Conservation (phyloP, 2,113 vertebrate genomes). For the Perca flavescens region DNA sequence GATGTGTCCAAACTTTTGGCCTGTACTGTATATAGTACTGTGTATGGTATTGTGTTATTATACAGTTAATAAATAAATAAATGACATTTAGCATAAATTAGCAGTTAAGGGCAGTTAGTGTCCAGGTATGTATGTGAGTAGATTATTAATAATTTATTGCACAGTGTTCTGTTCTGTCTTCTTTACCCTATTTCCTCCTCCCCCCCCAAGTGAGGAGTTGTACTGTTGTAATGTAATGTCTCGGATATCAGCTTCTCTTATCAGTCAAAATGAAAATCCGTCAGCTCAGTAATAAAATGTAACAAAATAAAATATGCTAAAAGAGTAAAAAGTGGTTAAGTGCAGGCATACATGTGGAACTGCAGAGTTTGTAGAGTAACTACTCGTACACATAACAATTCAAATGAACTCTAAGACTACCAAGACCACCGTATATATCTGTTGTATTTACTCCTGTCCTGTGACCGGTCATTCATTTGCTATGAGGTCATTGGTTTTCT, state of each 20-base stretch:
- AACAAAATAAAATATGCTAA: too few species aligned
- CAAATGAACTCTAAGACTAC: background rate
- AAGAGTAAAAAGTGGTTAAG: background rate
- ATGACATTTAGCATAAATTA: too few species aligned
- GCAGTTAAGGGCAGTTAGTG: too few species aligned
- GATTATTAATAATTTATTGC: too few species aligned
- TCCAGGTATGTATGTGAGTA: too few species aligned
- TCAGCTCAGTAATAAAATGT: background rate
- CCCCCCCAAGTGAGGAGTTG: too few species aligned
- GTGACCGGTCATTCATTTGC: slow-evolving; percentile 60
- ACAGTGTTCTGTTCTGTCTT: too few species aligned
- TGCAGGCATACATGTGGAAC: background rate
- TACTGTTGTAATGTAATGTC: background rate
- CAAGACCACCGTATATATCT: slow-evolving; percentile 16
- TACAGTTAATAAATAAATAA: too few species aligned
- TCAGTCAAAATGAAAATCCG: background rate
- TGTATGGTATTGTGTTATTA: too few species aligned
- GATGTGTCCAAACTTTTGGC: too few species aligned
- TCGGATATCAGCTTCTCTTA: background rate
- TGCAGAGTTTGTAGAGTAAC: background rate
- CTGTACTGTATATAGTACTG: too few species aligned
- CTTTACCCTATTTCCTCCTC: too few species aligned
- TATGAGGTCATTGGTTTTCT: slow-evolving; percentile 56
- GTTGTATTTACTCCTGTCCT: slow-evolving; percentile 42
- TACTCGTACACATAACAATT: background rate